phyloP scores from a whole-genome alignment of 2,888 invertebrate genomes.

The Ctena decussata region DNA sequence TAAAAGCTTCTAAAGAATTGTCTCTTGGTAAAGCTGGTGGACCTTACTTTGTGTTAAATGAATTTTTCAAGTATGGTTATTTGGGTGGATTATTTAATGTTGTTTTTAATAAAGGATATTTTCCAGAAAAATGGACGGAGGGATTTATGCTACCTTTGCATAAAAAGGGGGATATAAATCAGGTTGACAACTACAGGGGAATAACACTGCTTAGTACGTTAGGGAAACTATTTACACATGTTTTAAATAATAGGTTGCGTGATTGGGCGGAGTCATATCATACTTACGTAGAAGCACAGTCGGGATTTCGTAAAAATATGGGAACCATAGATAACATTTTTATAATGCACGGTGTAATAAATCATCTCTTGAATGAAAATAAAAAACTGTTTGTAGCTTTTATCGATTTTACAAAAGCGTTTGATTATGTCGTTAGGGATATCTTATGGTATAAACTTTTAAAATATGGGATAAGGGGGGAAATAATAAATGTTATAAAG shows the following conservation, averaged over 20 bases:
- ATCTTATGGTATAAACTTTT: too few relatives aligned
- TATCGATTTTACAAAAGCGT: too few relatives aligned
- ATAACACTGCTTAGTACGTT: background rate
- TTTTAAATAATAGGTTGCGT: background rate
- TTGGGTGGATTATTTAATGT: background rate
- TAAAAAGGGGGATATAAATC: background rate
- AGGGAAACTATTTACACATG: background rate
- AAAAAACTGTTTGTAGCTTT: too few relatives aligned
- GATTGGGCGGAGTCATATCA: background rate
- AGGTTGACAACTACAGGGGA: background rate
- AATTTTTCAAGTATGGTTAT: background rate
- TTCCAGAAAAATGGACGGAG: background rate
- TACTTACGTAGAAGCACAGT: conserved; percentile 22
- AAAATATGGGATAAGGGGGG: too few relatives aligned
- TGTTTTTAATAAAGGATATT: background rate
- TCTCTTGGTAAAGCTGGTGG: background rate
- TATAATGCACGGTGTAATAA: too few relatives aligned
- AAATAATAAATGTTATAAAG: too few relatives aligned
- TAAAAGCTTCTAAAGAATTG: background rate
- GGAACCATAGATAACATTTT: conserved; percentile 36
- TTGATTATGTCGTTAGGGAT: too few relatives aligned
- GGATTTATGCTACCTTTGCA: background rate
- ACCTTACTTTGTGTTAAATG: background rate
- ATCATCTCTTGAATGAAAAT: too few relatives aligned
- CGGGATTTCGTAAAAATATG: conserved; percentile 34